Base-by-base conservation (phyloP, 2,888 invertebrate species). In the Sminthurinus aureus region DNA sequence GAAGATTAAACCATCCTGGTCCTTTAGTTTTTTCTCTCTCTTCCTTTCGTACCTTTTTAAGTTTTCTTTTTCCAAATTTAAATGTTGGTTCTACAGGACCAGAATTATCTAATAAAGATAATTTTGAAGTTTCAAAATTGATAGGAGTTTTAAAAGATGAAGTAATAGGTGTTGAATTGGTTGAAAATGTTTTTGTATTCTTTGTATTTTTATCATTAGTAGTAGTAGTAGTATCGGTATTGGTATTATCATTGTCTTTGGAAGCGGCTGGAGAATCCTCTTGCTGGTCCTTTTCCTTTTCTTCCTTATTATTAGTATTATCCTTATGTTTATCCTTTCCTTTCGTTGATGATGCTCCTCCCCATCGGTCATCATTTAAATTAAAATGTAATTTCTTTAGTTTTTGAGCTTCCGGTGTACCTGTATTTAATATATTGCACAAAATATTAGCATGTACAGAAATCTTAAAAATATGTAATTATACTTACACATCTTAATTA, bases 1-100 rank as follows among this genome's bases (percentile, higher is more conserved):
- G 94, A 91, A 99, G 91, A 90, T 96, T 93, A 90, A 94, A 98
- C 99, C 99, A 99, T 20, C 93, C 92, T 0, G 93, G 92, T 0
- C 98, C 98, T 90, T 95, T 96, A 0, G 95, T 96, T 90, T 94
- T 95, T 20, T 93, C 93, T 85, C 94, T 91, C 90, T 96, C 94
- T 89, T 92, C 92, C 93, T 95, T 86, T 71, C 82, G 74, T 64
- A 77, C 52, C 24, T 84, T 84, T 77, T 86, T 87, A 58, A 85
- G 26, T 85, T 85, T 86, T 51, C 85, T 69, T 26, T 83, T 83
- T 15, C 88, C 87, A 22, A 85, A 22, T 15, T 66, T 74, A 18
- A 85, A 86, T 24, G 74, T 71, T 0, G 86, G 81, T 77, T 87
- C 87, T 13, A 86, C 52, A 24, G 85, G 79, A 9, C 83, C 84